Evolutionary conservation across 2,888 invertebrate species (phyloP), one percentile per base, ranked within the genome.

Genomic region (Diloba caeruleocephala): DNA sequence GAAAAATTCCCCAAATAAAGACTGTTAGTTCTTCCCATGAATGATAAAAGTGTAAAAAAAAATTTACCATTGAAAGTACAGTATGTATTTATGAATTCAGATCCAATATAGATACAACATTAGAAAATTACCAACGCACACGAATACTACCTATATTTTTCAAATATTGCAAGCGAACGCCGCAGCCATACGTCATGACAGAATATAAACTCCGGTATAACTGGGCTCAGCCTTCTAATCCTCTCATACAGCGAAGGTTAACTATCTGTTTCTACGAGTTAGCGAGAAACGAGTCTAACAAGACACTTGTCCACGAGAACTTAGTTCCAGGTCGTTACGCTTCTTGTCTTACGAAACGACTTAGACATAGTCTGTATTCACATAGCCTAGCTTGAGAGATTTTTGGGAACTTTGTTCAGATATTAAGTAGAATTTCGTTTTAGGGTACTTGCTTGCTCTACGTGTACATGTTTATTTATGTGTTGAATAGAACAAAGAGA

Each of bases 261-360:
- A 78, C 69, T 68, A 76, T 72, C 57, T 63, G 59, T 72, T 62
- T 67, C 62, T 54, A 45, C 57, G 62, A 76, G 60, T 76, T 69
- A 56, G 63, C 66, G 48, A 55, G 62, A 48, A 63, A 62, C 57
- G 59, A 71, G 62, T 72, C 67, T 78, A 79, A 79, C 77, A 76
- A 80, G 80, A 71, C 66, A 68, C 71, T 72, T 57, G 70, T 68
- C 59, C 56, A 48, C 33, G 44, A 39, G 44, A 58, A 59, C 55
- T 67, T 56, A 71, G 73, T 68, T 77, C 64, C 61, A 67, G 57
- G 64, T 74, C 64, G 72, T 77, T 77, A 77, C 66, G 54, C 49
- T 58, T 62, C 69, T 71, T 69, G 71, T 69, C 55, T 63, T 42
- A 38, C 46, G n/a, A n/a, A n/a, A n/a, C n/a, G 50, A 71, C 56